phyloP scores from a whole-genome alignment of 2,888 invertebrate species.

The Lycocerus yunnanus region DNA sequence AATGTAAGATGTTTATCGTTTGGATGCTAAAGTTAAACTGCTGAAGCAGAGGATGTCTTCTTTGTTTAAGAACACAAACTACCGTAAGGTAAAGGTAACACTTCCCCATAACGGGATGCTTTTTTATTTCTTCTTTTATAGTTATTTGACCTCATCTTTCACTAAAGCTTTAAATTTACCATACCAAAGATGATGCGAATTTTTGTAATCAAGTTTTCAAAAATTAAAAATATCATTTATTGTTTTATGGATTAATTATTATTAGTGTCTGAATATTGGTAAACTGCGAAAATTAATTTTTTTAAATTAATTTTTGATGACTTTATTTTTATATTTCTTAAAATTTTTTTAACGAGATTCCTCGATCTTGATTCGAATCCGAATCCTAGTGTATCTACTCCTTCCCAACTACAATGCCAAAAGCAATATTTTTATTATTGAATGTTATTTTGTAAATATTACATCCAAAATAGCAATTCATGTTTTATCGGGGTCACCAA shows the following conservation, averaged over 20 bases:
- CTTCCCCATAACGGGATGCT: conserved; percentile 28
- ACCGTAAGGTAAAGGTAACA: conserved; percentile 31
- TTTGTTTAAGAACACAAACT: conserved; percentile 21
- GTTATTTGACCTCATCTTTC: conserved; percentile 16
- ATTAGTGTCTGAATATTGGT: too few relatives aligned
- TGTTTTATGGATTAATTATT: too few relatives aligned
- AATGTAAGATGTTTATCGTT: conserved; percentile 19
- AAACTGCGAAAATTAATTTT: too few relatives aligned
- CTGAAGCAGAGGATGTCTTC: conserved; percentile 16
- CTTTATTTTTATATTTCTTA: too few relatives aligned
- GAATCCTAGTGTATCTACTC: too few relatives aligned
- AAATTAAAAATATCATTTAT: too few relatives aligned
- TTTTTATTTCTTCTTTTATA: conserved; percentile 16
- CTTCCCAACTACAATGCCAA: too few relatives aligned
- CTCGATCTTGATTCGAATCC: too few relatives aligned
- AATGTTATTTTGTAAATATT: background rate
- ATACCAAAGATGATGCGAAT: background rate
- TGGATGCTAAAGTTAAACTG: conserved; percentile 23
- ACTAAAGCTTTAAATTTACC: background rate
- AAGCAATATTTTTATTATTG: too few relatives aligned
- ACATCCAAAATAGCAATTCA: background rate
- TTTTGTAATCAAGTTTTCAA: background rate
- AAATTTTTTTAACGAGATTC: too few relatives aligned
- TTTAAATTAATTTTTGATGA: too few relatives aligned
- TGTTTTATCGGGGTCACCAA: background rate